Percentiles rank a stretch among this genome's conserved stretches.
Evolutionary conservation across 2,797 vertebrate genomes (phyloP).

Genomic region (Lycodopsis pacificus): DNA sequence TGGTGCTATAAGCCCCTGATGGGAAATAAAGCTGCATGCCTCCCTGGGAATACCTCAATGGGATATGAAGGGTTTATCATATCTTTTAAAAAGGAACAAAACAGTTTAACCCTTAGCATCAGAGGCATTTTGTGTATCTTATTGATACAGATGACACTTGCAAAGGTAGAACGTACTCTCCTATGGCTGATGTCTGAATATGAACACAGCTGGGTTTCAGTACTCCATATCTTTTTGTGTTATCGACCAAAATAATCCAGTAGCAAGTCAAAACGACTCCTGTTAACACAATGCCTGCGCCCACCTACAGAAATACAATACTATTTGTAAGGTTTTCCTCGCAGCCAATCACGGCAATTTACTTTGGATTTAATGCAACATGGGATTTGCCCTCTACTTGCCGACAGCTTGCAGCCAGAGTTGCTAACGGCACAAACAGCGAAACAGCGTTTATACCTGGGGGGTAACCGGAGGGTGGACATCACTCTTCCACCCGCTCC

Average conservation of each 20-base stretch:
- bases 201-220: not conserved
- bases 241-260: not conserved
- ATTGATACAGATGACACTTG: not conserved
- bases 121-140: not conserved
- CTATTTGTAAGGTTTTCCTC: no score
- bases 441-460: no score
- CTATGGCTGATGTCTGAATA: not conserved
- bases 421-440: no score
- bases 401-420: no score
- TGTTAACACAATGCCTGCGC: not conserved
- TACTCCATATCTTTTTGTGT: not conserved
- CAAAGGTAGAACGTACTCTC: not conserved
- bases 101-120: not conserved
- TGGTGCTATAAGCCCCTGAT: conserved; percentile 35
- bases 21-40: conserved; percentile 31
- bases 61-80: not conserved
- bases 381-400: no score
- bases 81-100: not conserved
- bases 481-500: no score
- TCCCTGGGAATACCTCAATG: conserved; percentile 15
- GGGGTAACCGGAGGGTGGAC: no score
- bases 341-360: no score
- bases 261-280: not conserved
- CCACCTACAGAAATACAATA: no score
- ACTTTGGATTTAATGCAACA: no score